Evolutionary conservation across 2,797 vertebrate genomes (phyloP).

Genomic region (Sternarchorhynchus goeldii): DNA sequence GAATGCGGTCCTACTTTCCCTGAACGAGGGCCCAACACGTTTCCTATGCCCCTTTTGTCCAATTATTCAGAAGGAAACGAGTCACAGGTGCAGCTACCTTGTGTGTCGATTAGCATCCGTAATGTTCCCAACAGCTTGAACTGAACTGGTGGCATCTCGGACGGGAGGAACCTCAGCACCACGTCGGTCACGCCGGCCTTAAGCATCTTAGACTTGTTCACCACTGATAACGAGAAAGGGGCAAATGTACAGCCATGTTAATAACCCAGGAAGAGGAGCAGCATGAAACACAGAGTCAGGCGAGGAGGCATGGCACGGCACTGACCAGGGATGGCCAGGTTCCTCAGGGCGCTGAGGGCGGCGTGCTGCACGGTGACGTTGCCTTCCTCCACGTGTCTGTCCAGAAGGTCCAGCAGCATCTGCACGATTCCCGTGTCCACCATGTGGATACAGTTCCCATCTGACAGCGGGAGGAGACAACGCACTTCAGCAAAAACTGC

Average conservation of each 20-base stretch:
- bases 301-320: not conserved
- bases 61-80: not conserved
- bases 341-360: constrained; percentile 92
- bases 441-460: constrained; percentile 99
- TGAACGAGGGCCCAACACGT: not conserved
- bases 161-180: constrained; percentile 94
- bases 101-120: constrained; percentile 97
- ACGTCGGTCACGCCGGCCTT: constrained; percentile 90
- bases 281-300: not conserved
- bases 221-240: constrained; percentile 74
- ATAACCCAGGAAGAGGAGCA: not conserved
- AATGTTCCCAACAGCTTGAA: constrained; percentile 97
- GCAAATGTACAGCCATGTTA: not conserved
- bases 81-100: constrained; percentile 76
- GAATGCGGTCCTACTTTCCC: constrained; percentile 1
- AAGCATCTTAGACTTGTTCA: constrained; percentile 99
- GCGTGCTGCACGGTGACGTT: constrained; percentile 97
- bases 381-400: constrained; percentile 93
- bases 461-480: constrained; percentile 63
- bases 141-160: constrained; percentile 98
- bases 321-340: constrained; percentile 96
- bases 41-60: not conserved
- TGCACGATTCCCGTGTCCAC: constrained; percentile 96
- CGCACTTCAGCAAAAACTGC: not conserved
- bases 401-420: constrained; percentile 90